phyloP scores from a whole-genome alignment of 2,797 vertebrate genomes.

The Leptodactylus fallax region DNA sequence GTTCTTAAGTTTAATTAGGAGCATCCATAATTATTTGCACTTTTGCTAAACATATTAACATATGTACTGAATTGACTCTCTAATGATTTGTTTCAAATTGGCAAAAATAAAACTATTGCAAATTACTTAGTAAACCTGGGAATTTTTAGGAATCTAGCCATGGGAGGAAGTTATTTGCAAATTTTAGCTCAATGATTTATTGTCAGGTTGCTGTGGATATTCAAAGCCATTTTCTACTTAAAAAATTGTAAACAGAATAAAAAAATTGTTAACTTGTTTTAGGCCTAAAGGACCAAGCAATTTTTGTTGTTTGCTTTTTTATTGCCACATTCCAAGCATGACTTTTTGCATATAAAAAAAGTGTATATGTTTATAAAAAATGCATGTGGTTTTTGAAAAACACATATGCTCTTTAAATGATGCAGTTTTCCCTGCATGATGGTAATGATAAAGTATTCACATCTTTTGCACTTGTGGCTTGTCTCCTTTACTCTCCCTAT shows the following conservation, averaged over 20 bases:
- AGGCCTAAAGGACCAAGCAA: too few species aligned
- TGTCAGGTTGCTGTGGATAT: slow-evolving; percentile 8
- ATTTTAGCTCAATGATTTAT: slow-evolving; percentile 46
- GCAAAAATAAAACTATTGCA: slow-evolving; percentile 35
- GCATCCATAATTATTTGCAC: slow-evolving; percentile 53
- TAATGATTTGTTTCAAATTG: slow-evolving; percentile 45
- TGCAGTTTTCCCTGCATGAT: too few species aligned
- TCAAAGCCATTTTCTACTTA: not conserved
- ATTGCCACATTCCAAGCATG: too few species aligned
- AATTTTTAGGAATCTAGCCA: slow-evolving; percentile 35
- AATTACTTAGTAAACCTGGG: slow-evolving; percentile 33
- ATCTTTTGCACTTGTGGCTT: too few species aligned
- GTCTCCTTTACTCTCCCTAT: too few species aligned
- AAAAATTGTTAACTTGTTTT: not conserved
- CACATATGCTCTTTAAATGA: too few species aligned
- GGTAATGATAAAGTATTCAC: too few species aligned
- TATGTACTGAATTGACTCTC: slow-evolving; percentile 32
- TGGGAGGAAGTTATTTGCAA: slow-evolving; percentile 4
- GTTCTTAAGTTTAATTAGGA: slow-evolving; percentile 44
- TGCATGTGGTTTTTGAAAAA: too few species aligned
- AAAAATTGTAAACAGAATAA: not conserved
- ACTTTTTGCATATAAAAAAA: too few species aligned
- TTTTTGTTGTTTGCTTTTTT: too few species aligned
- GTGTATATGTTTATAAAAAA: too few species aligned
- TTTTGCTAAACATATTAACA: slow-evolving; percentile 47